A percentile compares a stretch with the other conserved stretches of the same genome.
These are phyloP conservation scores for Oncorhynchus keta DNA, from an alignment of 2,113 vertebrate species.

Conservation along the genomic window DNA sequence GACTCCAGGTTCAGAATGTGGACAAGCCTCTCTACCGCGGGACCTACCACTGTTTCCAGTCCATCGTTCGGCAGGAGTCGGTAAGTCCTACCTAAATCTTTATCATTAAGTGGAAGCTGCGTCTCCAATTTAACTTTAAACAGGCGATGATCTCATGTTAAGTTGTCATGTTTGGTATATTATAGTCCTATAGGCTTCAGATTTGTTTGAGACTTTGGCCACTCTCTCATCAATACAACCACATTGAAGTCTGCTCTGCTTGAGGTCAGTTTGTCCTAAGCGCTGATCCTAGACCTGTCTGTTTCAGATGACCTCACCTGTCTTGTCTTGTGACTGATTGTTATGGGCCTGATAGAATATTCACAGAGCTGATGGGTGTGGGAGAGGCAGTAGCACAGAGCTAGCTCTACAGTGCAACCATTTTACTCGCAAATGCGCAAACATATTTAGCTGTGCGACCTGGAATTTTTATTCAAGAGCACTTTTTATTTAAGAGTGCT, in stretches of 20 bases:
- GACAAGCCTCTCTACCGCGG: constrained; percentile 91
- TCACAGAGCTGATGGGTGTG: neutral
- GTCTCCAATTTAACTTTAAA: constrained; percentile 34
- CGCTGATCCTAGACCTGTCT: no score
- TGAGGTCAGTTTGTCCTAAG: constrained; percentile 12
- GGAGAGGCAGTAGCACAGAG: neutral
- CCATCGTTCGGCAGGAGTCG: constrained; percentile 90
- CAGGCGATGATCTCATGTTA: no score
- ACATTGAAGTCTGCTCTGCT: neutral
- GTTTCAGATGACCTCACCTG: neutral
- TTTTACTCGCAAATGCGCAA: neutral
- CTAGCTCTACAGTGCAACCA: neutral
- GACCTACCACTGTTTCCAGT: constrained; percentile 93
- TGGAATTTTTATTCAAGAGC: no score
- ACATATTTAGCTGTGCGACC: no score
- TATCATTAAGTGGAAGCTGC: no score
- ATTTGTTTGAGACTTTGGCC: no score
- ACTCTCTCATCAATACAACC: neutral
- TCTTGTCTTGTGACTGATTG: neutral
- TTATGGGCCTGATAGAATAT: neutral
- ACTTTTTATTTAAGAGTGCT: no score
- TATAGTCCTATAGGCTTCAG: neutral
- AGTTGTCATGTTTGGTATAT: constrained; percentile 21
- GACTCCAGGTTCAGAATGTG: constrained; percentile 90
- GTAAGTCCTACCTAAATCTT: constrained; percentile 73